Evolutionary conservation across 2,888 invertebrate genomes (phyloP).

Genomic region (Psylliodes chrysocephalus): DNA sequence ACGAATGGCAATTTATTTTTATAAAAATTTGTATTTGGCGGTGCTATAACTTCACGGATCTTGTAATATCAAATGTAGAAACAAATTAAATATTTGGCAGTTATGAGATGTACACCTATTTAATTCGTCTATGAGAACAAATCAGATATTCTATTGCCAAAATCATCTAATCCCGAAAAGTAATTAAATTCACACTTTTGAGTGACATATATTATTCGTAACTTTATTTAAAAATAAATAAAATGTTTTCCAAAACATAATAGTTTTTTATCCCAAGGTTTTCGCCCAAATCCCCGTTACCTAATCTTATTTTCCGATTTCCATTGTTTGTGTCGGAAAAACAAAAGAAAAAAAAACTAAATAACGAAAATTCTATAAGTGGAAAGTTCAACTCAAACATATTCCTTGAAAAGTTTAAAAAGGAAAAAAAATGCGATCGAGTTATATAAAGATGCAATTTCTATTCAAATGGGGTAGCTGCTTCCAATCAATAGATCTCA

Average conservation of each 20-base stretch:
- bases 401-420: constrained; percentile 31
- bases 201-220: too few species aligned
- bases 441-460: constrained; percentile 46
- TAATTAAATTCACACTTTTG: too few species aligned
- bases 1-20: too few species aligned
- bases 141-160: too few species aligned
- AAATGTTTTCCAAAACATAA: neutral
- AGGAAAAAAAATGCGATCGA: constrained; percentile 42
- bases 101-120: too few species aligned
- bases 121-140: too few species aligned
- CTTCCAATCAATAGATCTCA: constrained; percentile 42
- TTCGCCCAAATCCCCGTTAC: constrained; percentile 9
- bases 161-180: too few species aligned
- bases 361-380: constrained; percentile 20
- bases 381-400: constrained; percentile 21
- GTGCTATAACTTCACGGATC: too few species aligned
- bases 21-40: too few species aligned
- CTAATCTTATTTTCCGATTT: constrained; percentile 17
- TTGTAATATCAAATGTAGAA: too few species aligned
- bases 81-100: too few species aligned
- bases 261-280: neutral
- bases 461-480: constrained; percentile 45
- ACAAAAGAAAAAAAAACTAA: constrained; percentile 7
- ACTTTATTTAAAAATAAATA: too few species aligned
- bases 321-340: constrained; percentile 16